A percentile compares a stretch with the other conserved stretches of the same genome.
Evolutionary conservation across 2,113 vertebrate genomes (phyloP).

Genomic region (Alouatta palliata): DNA sequence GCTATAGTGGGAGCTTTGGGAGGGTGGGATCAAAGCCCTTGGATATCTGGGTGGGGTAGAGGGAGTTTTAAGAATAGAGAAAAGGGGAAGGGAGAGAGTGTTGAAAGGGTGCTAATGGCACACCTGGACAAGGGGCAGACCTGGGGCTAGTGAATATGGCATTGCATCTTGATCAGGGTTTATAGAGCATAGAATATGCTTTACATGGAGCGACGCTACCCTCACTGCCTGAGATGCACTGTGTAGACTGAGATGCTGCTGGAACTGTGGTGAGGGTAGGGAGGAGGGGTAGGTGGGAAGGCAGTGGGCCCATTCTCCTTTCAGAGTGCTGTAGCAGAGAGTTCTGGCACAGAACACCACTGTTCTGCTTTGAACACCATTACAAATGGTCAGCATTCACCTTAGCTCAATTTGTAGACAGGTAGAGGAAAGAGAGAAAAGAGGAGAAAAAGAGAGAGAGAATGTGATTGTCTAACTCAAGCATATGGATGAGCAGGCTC

Average conservation of each 20-base stretch:
- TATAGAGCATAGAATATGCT: not conserved
- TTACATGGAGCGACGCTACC: not conserved
- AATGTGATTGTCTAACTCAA: not conserved
- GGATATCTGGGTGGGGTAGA: not conserved
- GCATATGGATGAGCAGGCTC: not conserved
- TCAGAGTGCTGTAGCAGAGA: not conserved
- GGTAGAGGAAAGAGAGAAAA: not conserved
- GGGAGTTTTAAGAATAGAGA: not conserved
- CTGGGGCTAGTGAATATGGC: not conserved
- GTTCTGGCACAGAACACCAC: not conserved
- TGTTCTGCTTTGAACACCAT: not conserved
- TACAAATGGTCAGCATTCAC: not conserved
- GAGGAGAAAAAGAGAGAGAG: not conserved
- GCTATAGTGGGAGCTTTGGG: not conserved
- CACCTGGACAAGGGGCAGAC: not conserved
- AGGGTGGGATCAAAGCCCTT: not conserved
- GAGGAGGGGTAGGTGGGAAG: not conserved
- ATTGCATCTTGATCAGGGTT: not conserved
- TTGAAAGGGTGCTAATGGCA: not conserved
- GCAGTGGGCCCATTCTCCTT: fast-evolving
- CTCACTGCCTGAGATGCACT: not conserved
- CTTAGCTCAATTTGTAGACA: not conserved
- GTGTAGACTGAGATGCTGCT: not conserved
- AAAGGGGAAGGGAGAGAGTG: not conserved
- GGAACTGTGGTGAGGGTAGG: fast-evolving